phyloP scores from a whole-genome alignment of 2,113 vertebrate species.

The Muscicapa adusta region DNA sequence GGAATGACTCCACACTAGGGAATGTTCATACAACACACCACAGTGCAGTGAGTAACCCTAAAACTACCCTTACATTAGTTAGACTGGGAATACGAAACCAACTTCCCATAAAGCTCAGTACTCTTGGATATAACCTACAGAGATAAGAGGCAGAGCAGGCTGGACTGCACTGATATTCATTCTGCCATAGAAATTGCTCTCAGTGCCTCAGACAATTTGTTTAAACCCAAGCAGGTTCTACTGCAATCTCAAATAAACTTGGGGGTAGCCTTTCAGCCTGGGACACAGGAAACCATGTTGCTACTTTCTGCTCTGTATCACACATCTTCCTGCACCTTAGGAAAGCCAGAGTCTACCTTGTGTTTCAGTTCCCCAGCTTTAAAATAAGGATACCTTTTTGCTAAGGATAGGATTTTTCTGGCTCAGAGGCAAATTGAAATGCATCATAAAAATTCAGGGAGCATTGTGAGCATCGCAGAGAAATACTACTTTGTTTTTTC shows the following conservation, averaged over 20 bases:
- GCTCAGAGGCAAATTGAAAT: not conserved
- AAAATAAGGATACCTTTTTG: not conserved
- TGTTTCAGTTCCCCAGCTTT: not conserved
- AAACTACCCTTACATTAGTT: not conserved
- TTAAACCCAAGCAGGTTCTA: not conserved
- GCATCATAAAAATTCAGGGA: not conserved
- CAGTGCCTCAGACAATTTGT: not conserved
- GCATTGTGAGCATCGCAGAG: not conserved
- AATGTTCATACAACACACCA: not conserved
- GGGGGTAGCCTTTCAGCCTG: not conserved
- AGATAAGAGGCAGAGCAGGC: not conserved
- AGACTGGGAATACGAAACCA: not conserved
- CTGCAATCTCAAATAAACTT: not conserved
- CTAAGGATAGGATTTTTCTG: not conserved
- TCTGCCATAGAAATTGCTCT: not conserved
- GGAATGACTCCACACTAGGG: no score
- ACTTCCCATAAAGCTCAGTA: not conserved
- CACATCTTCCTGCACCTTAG: not conserved
- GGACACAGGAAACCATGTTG: not conserved
- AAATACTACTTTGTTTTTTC: not conserved
- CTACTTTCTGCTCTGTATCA: not conserved
- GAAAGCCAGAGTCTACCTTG: not conserved
- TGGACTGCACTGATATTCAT: not conserved
- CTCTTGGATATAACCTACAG: not conserved
- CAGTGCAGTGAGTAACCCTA: not conserved